Base-by-base conservation (phyloP, 1,140 invertebrate genomes). In the Philopotamus ludificatus region DNA sequence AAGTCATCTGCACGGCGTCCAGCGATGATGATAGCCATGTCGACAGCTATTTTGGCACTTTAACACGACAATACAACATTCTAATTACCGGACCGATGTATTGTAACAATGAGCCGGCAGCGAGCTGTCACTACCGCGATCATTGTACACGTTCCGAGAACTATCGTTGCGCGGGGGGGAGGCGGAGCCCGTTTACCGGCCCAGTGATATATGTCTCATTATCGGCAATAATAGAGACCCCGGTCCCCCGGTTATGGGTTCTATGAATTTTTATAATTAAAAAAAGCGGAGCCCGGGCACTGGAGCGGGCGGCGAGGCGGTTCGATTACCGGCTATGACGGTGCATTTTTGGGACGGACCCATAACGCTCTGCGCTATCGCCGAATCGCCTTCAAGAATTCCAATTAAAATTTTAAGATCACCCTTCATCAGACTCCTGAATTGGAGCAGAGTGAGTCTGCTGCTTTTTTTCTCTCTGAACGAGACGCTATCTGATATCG, bases 321-420 rank as follows among this genome's bases (percentile, higher is more conserved):
- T 70, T 70, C 68, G 68, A 70, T 70, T 70, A 70, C 57, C 62
- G 65, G 62, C 65, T 70, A 70, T 70, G 68, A 70, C 68, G 59
- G 55, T 67, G 65, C 68, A 67, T 26, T 70, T 70, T 65, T 61
- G 61, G 58, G 41, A 44, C 47, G 7, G 34, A 57, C 57, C 60
- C 60, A 62, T 62, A 62, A 62, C 21, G 49, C 49, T 18, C 60
- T 44, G 26, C 18, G 12, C 42, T 4, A 16, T 16, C 42, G 42
- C 21, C 42, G 15, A 21, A 21, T 15, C 22, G 28, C 42, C 28
- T 20, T 8, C 15, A 45, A 60, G 57, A 60, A 60, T 60, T 60
- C 57, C 57, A 60, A 60, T 60, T 60, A 60, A 60, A 60, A 47
- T 60, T 44, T 60, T 60, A 60, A 60, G 44, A 60, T 60, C 57